phyloP scores from a whole-genome alignment of 2,888 invertebrate species.

The Eristalis pertinax region DNA sequence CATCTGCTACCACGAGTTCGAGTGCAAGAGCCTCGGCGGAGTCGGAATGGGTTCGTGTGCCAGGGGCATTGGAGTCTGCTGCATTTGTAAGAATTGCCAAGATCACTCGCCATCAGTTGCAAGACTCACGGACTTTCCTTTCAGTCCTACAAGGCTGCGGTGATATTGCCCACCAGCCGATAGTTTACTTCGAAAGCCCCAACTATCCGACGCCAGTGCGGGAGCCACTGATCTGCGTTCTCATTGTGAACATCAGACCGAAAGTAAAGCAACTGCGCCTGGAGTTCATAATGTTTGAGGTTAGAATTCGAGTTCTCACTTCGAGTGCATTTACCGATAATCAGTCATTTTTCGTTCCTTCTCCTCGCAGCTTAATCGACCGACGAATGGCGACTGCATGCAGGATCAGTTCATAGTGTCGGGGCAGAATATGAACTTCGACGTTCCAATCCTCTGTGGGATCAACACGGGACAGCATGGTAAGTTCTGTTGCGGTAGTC shows the following conservation, averaged over 20 bases:
- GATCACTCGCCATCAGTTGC: neutral
- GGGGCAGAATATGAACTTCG: slow-evolving; percentile 87
- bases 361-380: slow-evolving; percentile 84
- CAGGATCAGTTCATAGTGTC: slow-evolving; percentile 87
- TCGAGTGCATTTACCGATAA: neutral
- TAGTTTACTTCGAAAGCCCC: slow-evolving; percentile 88
- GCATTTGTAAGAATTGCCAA: slow-evolving; percentile 85
- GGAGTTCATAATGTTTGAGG: slow-evolving; percentile 88
- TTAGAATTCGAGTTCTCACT: too few species aligned
- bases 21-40: slow-evolving; percentile 86
- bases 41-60: slow-evolving; percentile 86
- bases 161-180: slow-evolving; percentile 83
- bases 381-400: slow-evolving; percentile 86
- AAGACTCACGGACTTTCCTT: neutral
- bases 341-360: slow-evolving; percentile 3
- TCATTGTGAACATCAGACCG: slow-evolving; percentile 84
- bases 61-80: slow-evolving; percentile 88
- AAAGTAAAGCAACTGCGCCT: slow-evolving; percentile 87
- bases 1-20: slow-evolving; percentile 86
- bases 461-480: slow-evolving; percentile 89
- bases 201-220: slow-evolving; percentile 85
- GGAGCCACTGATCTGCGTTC: slow-evolving; percentile 85
- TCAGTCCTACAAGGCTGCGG: slow-evolving; percentile 83
- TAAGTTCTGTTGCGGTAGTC: slow-evolving; percentile 78
- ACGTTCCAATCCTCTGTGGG: slow-evolving; percentile 88